phyloP scores from a whole-genome alignment of 2,113 vertebrate genomes.

The Ginglymostoma cirratum region DNA sequence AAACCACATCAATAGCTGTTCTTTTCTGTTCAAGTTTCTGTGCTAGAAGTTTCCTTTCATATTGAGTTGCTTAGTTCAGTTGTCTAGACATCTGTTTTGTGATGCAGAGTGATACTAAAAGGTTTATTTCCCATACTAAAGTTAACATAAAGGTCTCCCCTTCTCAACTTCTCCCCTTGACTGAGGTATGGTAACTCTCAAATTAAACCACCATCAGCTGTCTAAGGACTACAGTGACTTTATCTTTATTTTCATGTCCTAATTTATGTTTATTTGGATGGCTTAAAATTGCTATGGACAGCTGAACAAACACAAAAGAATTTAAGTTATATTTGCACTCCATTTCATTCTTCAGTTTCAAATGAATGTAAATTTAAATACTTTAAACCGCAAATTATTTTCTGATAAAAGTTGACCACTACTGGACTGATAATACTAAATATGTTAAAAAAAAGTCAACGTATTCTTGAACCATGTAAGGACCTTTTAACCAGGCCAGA shows the following conservation, averaged over 20 bases:
- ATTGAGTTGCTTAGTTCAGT: too few relatives aligned
- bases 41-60: background rate
- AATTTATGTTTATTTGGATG: background rate
- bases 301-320: background rate
- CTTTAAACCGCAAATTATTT: background rate
- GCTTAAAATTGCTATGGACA: background rate
- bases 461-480: background rate
- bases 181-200: too few relatives aligned
- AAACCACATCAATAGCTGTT: too few relatives aligned
- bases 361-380: background rate
- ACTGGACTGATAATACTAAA: background rate
- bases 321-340: background rate
- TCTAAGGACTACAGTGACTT: too few relatives aligned
- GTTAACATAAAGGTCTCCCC: too few relatives aligned
- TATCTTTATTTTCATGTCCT: too few relatives aligned
- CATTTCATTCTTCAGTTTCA: background rate
- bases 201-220: too few relatives aligned
- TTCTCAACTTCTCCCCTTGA: too few relatives aligned
- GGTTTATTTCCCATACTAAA: too few relatives aligned
- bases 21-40: background rate
- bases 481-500: background rate
- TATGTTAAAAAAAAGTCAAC: background rate
- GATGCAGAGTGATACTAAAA: too few relatives aligned
- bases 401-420: background rate
- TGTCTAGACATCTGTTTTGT: too few relatives aligned